Percentiles rank a stretch among this genome's conserved stretches.
These are phyloP conservation scores for Falco cherrug DNA, from an alignment of 2,797 vertebrate species.

Conservation along the genomic window DNA sequence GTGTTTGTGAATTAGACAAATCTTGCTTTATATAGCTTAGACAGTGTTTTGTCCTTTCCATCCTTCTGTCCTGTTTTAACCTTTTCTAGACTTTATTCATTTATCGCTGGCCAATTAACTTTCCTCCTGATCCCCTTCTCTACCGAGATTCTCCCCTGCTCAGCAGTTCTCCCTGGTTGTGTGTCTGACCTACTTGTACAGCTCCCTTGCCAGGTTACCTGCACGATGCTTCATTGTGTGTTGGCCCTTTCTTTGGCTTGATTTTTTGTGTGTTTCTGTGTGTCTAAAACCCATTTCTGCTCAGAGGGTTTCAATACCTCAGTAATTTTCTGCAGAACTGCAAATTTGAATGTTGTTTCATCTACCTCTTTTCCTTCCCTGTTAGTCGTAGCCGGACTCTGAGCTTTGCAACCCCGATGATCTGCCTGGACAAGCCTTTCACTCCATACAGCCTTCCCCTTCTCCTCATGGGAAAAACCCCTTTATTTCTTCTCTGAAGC, in stretches of 20 bases:
- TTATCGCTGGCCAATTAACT: background rate
- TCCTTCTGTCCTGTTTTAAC: background rate
- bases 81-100: background rate
- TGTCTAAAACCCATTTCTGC: conserved; percentile 14
- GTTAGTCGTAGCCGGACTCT: conserved; percentile 22
- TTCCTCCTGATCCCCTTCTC: background rate
- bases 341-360: conserved; percentile 33
- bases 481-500: conserved; percentile 28
- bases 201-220: background rate
- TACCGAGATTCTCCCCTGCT: conserved; percentile 21
- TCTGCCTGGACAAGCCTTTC: conserved; percentile 42
- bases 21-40: background rate
- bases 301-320: conserved; percentile 14
- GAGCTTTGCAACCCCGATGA: conserved; percentile 17
- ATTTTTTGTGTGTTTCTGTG: background rate
- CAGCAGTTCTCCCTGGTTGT: conserved; percentile 21
- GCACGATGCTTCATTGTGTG: background rate
- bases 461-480: background rate
- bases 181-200: conserved; percentile 48
- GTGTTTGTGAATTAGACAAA: background rate
- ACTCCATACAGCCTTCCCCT: background rate
- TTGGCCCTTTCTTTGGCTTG: background rate
- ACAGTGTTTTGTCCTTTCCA: background rate
- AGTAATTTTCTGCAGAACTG: conserved; percentile 19
- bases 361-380: conserved; percentile 11